A percentile compares a stretch with the other conserved stretches of the same genome.
Conservation (phyloP, 2,113 vertebrate genomes). For the Plecturocebus donacophilus region DNA sequence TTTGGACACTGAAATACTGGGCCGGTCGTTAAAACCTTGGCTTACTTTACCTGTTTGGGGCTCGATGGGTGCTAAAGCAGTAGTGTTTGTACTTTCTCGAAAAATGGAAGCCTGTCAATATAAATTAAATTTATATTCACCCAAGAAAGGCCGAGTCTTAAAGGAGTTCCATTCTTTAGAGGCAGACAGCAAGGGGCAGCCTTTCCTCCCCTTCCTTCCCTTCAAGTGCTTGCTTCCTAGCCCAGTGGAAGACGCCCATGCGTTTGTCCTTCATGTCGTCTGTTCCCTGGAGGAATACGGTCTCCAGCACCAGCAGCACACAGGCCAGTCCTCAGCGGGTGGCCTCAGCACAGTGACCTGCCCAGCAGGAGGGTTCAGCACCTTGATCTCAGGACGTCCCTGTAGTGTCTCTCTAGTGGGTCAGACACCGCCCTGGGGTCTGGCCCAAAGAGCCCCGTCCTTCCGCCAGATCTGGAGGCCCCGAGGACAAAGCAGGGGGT, state of each 20-base stretch:
- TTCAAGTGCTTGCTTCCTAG: not conserved
- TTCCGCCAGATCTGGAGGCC: not conserved
- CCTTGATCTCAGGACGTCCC: not conserved
- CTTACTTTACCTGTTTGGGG: not conserved
- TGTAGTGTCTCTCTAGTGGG: not conserved
- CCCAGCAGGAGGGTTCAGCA: not conserved
- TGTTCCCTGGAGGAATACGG: not conserved
- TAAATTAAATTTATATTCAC: not conserved
- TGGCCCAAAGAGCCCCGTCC: not conserved
- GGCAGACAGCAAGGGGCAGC: not conserved
- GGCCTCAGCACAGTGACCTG: not conserved
- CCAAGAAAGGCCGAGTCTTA: slow-evolving; percentile 7
- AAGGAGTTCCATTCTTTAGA: slow-evolving; percentile 20
- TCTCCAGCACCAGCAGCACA: not conserved
- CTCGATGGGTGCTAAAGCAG: not conserved
- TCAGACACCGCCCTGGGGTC: not conserved
- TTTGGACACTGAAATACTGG: not conserved
- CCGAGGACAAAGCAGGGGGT: rapidly evolving
- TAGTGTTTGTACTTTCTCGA: not conserved
- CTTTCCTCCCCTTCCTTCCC: not conserved
- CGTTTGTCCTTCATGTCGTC: not conserved
- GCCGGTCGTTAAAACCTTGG: not conserved
- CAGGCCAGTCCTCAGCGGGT: not conserved
- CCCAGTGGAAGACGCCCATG: rapidly evolving
- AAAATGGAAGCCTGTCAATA: not conserved